These are phyloP conservation scores for Tetramorium alpestre DNA, from an alignment of 1,140 invertebrate species.

Conservation along the genomic window DNA sequence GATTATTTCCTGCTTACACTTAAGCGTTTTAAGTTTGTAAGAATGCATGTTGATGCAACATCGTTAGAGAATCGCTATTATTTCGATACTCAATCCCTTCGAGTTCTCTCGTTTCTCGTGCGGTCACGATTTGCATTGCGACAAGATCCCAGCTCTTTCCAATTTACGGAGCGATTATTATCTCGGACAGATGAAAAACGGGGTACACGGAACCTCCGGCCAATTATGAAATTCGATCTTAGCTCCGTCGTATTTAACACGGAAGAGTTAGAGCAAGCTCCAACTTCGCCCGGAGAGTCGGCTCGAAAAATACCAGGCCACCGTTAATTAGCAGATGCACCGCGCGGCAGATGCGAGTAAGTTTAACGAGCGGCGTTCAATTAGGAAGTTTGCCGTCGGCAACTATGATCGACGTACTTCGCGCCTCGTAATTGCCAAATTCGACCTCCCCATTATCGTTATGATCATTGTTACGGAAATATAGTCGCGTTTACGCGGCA, in stretches of 20 bases:
- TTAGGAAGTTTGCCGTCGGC: constrained; percentile 57
- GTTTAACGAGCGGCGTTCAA: constrained; percentile 56
- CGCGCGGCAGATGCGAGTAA: constrained; percentile 33
- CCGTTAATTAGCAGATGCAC: constrained; percentile 52
- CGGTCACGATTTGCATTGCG: background rate
- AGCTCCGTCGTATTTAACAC: constrained; percentile 1
- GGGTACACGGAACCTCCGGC: background rate
- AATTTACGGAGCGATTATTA: constrained; percentile 31
- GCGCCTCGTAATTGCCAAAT: constrained; percentile 40
- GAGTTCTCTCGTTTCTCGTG: background rate
- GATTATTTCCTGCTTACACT: background rate
- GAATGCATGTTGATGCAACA: background rate
- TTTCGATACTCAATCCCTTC: background rate
- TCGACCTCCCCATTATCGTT: constrained; percentile 41
- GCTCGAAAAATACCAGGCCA: constrained; percentile 34
- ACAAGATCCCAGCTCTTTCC: background rate
- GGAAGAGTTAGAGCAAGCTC: background rate
- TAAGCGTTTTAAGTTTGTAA: background rate
- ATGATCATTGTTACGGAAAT: constrained; percentile 40
- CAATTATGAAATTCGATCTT: constrained; percentile 43
- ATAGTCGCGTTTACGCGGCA: background rate
- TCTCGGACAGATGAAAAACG: background rate
- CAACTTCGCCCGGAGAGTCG: constrained; percentile 7
- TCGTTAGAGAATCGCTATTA: background rate
- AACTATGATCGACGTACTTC: constrained; percentile 45